phyloP scores from a whole-genome alignment of 2,888 invertebrate genomes.

The Hyposoter didymator region DNA sequence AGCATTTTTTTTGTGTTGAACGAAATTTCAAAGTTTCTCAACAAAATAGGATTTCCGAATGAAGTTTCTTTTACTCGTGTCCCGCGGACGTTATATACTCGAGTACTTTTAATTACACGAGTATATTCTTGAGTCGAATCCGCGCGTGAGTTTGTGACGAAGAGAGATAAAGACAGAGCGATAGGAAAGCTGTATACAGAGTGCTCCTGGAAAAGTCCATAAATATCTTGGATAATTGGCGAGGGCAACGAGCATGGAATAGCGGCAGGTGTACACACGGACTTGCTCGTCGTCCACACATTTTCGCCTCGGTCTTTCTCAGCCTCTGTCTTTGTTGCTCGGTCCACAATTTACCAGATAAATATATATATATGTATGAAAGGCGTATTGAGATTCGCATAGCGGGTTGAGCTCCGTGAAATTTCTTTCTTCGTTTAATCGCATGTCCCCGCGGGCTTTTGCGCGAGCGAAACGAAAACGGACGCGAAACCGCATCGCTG shows the following conservation, averaged over 20 bases:
- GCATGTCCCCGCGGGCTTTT: conserved; percentile 67
- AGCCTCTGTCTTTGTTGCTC: conserved; percentile 39
- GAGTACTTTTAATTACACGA: conserved; percentile 2
- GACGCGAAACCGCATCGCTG: conserved; percentile 61
- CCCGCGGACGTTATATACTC: neutral
- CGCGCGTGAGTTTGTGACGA: neutral
- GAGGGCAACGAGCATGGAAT: conserved; percentile 63
- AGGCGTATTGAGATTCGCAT: conserved; percentile 27
- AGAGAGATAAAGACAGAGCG: conserved; percentile 12
- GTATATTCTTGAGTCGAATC: neutral
- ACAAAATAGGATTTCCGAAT: neutral
- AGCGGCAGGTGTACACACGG: conserved; percentile 72
- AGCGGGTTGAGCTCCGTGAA: conserved; percentile 61
- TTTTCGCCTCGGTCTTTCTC: conserved; percentile 54
- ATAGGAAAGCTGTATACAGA: conserved; percentile 37
- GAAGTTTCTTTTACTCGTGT: neutral
- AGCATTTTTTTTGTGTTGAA: neutral
- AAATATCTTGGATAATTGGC: conserved; percentile 74
- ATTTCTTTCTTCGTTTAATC: conserved; percentile 68
- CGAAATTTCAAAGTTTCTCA: neutral
- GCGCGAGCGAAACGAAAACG: conserved; percentile 51
- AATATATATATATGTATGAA: neutral
- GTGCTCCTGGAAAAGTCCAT: conserved; percentile 74
- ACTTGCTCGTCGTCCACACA: conserved; percentile 58
- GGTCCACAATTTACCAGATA: conserved; percentile 39